Evolutionary conservation across 2,888 invertebrate species (phyloP).

Genomic region (Brachycybe producta): DNA sequence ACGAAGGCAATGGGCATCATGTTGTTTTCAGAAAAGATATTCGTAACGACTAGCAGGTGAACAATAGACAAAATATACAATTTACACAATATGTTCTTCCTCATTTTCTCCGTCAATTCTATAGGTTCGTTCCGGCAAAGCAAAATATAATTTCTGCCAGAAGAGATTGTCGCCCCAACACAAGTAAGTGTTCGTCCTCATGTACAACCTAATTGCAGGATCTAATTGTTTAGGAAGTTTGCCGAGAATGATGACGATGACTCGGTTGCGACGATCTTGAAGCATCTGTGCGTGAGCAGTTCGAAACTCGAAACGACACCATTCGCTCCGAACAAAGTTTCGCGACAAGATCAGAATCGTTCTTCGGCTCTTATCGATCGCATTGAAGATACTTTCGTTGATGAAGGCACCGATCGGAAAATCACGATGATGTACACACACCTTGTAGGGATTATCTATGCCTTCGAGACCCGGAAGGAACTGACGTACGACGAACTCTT

Average conservation of each 20-base stretch:
- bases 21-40: too few relatives aligned
- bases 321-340: slow-evolving; percentile 25
- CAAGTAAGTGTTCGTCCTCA: slow-evolving; percentile 27
- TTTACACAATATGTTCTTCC: too few relatives aligned
- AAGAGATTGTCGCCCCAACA: slow-evolving; percentile 25
- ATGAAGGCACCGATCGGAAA: slow-evolving; percentile 26
- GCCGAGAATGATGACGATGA: slow-evolving; percentile 28
- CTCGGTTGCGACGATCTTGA: slow-evolving; percentile 25
- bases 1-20: too few relatives aligned
- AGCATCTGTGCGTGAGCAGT: slow-evolving; percentile 26
- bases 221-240: slow-evolving; percentile 26
- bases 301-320: slow-evolving; percentile 27
- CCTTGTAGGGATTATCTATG: slow-evolving; percentile 17
- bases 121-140: too few relatives aligned
- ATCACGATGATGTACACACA: slow-evolving; percentile 28
- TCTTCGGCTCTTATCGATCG: slow-evolving; percentile 25
- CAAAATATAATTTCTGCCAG: slow-evolving; percentile 27
- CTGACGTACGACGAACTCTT: slow-evolving; percentile 22
- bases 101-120: too few relatives aligned
- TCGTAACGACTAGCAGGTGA: too few relatives aligned
- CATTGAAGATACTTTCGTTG: slow-evolving; percentile 26
- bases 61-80: too few relatives aligned
- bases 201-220: slow-evolving; percentile 23
- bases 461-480: slow-evolving; percentile 24
- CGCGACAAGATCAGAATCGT: slow-evolving; percentile 25